Evolutionary conservation across 1,140 invertebrate species (phyloP), one percentile per base, ranked within the genome.

Genomic region (Coenobita brevimanus): DNA sequence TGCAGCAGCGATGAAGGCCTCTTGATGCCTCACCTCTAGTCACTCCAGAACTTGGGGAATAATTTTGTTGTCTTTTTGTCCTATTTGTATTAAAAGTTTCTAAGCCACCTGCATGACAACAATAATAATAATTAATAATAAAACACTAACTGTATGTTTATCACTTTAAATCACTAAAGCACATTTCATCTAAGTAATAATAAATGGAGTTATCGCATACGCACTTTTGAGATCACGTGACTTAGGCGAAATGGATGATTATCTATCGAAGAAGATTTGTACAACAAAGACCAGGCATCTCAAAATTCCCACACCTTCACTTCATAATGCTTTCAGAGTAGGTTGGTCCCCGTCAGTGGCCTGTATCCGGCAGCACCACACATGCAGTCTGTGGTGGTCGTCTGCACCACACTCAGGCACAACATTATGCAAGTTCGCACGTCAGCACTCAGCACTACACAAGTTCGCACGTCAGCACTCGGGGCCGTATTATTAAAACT

Each of bases 201-300:
- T 76, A 76, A 76, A 41, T 41, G 76, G 73, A 79, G 84, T 87
- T 81, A 87, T 41, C 50, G 62, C 85, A 80, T 87, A 71, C 76
- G 76, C 62, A 87, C 76, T 87, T 87, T 87, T 87, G 85, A 87
- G 85, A 87, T 87, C 85, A 87, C 76, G 85, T 87, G 85, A 87
- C 85, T 87, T 80, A 87, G 85, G 85, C 76, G 85, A 87, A 80
- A 87, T 80, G 78, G 69, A 80, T 79, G 76, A 78, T 85, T 85
- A 75, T 76, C 71, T 78, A 85, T 64, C 60, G 57, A 80, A 87
- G 76, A 80, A 86, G 85, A 87, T 87, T 87, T 87, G 85, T 87
- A 87, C 85, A 87, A 81, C 85, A 87, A 69, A 80, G 85, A 81
- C 76, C 85, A 87, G 81, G 76, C 85, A 81, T 71, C 78, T 73